Evolutionary conservation across 1,140 invertebrate genomes (phyloP).

Genomic region (Drosophila truncata): DNA sequence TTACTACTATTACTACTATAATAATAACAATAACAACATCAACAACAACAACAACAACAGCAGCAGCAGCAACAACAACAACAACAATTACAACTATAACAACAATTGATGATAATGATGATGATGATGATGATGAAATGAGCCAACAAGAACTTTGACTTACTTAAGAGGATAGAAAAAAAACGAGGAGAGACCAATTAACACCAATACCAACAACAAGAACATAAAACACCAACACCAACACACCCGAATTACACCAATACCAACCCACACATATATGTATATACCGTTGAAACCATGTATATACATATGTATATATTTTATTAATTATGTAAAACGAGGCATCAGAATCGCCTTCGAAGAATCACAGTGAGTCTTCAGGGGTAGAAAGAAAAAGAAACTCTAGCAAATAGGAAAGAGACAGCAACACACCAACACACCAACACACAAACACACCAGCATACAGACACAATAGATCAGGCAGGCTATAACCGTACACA

Average conservation of each 20-base stretch:
- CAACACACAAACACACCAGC: constrained; percentile 24
- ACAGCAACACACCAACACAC: constrained; percentile 42
- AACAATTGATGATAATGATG: constrained; percentile 71
- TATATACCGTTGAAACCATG: constrained; percentile 56
- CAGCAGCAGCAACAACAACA: constrained; percentile 48
- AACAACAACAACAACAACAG: constrained; percentile 65
- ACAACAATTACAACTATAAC: constrained; percentile 64
- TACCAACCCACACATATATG: constrained; percentile 51
- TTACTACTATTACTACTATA: constrained; percentile 84
- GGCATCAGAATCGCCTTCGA: constrained; percentile 53
- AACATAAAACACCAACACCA: constrained; percentile 9
- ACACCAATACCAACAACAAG: constrained; percentile 17
- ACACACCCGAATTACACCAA: constrained; percentile 32
- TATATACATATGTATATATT: constrained; percentile 80
- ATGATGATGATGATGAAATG: constrained; percentile 59
- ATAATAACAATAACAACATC: constrained; percentile 79
- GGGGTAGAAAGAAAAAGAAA: constrained; percentile 26
- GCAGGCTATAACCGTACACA: constrained; percentile 57
- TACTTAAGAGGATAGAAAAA: constrained; percentile 52
- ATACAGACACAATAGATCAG: constrained; percentile 53
- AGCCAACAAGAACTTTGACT: constrained; percentile 73
- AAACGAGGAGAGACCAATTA: constrained; percentile 34
- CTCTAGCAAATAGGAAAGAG: constrained; percentile 66
- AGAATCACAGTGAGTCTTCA: constrained; percentile 37
- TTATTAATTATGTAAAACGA: constrained; percentile 78